Evolutionary conservation across 1,140 invertebrate genomes (phyloP), one percentile per base, ranked within the genome.

Genomic region (Drosophila navojoa): DNA sequence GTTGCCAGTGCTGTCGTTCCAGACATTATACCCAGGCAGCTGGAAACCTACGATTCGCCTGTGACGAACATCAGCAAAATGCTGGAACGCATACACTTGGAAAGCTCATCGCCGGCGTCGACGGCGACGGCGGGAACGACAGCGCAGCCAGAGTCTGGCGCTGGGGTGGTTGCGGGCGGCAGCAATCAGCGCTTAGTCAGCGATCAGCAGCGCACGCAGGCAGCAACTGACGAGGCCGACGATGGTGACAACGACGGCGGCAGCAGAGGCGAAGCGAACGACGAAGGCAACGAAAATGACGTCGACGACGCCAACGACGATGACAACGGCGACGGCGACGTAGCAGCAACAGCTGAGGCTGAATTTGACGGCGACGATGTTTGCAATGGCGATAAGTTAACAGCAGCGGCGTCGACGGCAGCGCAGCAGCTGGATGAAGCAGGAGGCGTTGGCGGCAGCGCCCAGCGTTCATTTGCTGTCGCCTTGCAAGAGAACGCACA

Each of bases 401-500:
- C 42, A 16, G 42, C 42, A 16, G 42, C 42, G 40, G 5, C 40
- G 40, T 5, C 59, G 68, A 42, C 38, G 38, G 49, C 76, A 54
- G 52, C 71, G 71, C 66, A 11, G 63, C 47, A 44, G 22, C 19
- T 68, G 53, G 78, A 60, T 59, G 79, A 81, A 60, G 32, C 63
- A 71, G 80, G 79, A 75, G 71, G 79, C 66, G 32, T 32, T 9
- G 7, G 32, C 52, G 60, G 66, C 32, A 63, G 47, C 57, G 57
- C 16, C n/a, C 72, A 72, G 15, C 81, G 91, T 90, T 50, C 92
- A 92, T 69, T 84, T 81, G 35, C 87, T 29, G 64, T 54, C 57
- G 64, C 75, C 82, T 45, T 70, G 72, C 78, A 75, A 54, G 84
- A 87, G 84, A 90, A 85, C 68, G 82, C 79, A 78, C 81, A 87